Percentiles rank a stretch among this genome's conserved stretches.
Conservation (phyloP, 2,113 vertebrate species). For the Malurus elegans region DNA sequence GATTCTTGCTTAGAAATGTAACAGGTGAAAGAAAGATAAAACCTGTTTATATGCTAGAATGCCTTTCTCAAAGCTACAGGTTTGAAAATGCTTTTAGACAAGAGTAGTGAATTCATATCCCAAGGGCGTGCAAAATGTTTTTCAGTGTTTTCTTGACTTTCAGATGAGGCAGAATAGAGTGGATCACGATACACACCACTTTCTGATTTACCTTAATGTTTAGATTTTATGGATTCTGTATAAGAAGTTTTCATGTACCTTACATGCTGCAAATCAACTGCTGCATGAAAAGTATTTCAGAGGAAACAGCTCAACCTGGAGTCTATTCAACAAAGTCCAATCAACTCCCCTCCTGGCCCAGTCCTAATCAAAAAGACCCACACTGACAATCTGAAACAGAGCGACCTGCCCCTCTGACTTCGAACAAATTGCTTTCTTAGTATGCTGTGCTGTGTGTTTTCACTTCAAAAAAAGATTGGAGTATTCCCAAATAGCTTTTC, state of each 20-base stretch:
- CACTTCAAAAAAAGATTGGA: slow-evolving; percentile 18
- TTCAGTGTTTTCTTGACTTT: neutral
- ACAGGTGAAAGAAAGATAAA: neutral
- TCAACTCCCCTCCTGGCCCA: neutral
- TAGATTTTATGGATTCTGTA: neutral
- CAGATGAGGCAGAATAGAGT: neutral
- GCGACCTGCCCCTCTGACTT: neutral
- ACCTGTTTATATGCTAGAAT: neutral
- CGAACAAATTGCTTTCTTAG: slow-evolving; percentile 28
- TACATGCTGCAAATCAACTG: neutral
- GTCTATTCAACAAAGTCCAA: neutral
- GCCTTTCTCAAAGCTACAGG: neutral
- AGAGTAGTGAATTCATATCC: neutral
- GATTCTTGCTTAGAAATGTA: neutral
- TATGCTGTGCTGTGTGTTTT: slow-evolving; percentile 8
- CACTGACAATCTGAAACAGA: neutral
- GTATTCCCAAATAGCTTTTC: slow-evolving; percentile 62
- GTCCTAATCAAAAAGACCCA: neutral
- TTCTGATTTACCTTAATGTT: slow-evolving; percentile 2
- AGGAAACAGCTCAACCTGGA: neutral
- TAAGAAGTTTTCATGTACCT: neutral
- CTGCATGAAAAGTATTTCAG: neutral
- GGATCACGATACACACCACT: neutral
- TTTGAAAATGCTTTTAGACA: neutral
- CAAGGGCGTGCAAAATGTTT: neutral